Conservation (phyloP, 1,140 invertebrate species). For the Armadillidium nasatum region DNA sequence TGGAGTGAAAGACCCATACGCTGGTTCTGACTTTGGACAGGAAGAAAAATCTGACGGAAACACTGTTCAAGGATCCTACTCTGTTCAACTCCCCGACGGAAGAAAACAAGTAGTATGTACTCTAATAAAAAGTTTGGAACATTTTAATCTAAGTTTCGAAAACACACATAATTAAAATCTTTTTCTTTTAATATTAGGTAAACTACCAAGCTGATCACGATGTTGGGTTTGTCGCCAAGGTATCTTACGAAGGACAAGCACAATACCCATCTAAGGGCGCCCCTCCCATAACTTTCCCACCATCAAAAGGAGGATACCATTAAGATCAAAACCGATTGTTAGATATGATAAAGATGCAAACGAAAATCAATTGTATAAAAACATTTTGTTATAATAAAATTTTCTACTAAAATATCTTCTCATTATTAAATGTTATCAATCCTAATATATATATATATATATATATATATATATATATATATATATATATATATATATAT, state of each 20-base stretch:
- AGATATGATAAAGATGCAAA: too few species aligned
- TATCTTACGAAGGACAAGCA: constrained; percentile 44
- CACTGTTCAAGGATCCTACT: constrained; percentile 46
- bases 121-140: too few species aligned
- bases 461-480: too few species aligned
- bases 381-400: too few species aligned
- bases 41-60: constrained; percentile 47
- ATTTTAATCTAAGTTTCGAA: too few species aligned
- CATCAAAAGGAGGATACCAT: constrained; percentile 24
- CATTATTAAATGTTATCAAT: too few species aligned
- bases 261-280: constrained; percentile 30
- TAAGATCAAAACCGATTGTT: too few species aligned
- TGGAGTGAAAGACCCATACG: constrained; percentile 47
- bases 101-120: constrained; percentile 40
- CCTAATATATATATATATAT: too few species aligned
- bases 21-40: constrained; percentile 47
- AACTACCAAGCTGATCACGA: constrained; percentile 46
- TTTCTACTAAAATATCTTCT: too few species aligned
- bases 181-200: constrained; percentile 26
- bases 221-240: constrained; percentile 45
- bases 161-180: too few species aligned
- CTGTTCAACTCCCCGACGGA: constrained; percentile 46
- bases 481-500: too few species aligned
- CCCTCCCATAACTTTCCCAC: constrained; percentile 38
- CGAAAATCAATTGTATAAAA: too few species aligned